These are phyloP conservation scores for Drosophila littoralis DNA, from an alignment of 1,140 invertebrate species.

Conservation along the genomic window DNA sequence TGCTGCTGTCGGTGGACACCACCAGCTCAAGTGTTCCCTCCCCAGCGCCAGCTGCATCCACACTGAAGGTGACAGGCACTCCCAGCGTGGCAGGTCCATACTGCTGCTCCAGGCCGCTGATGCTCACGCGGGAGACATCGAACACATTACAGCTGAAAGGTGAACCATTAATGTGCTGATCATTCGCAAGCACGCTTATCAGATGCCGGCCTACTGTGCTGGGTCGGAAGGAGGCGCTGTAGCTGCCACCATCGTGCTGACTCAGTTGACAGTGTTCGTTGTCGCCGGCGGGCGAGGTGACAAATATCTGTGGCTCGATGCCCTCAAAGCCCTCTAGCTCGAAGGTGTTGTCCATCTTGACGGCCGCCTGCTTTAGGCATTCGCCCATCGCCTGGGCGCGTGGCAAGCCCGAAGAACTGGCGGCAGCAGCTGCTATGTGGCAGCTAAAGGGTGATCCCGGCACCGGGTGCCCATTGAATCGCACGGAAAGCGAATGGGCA, in stretches of 20 bases:
- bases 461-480: conserved; percentile 98
- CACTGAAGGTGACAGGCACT: conserved; percentile 94
- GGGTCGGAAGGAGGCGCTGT: conserved; percentile 91
- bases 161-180: conserved; percentile 93
- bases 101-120: conserved; percentile 89
- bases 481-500: conserved; percentile 94
- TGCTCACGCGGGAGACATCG: conserved; percentile 93
- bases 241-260: conserved; percentile 86
- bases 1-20: conserved; percentile 95
- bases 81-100: conserved; percentile 89
- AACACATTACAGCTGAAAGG: conserved; percentile 97
- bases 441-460: conserved; percentile 96
- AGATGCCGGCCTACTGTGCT: conserved; percentile 94
- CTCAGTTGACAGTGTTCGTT: conserved; percentile 88
- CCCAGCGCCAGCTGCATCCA: conserved; percentile 97
- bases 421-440: conserved; percentile 86
- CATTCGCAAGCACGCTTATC: conserved; percentile 91
- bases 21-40: conserved; percentile 98
- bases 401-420: conserved; percentile 78
- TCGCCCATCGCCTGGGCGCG: conserved; percentile 86
- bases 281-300: conserved; percentile 91
- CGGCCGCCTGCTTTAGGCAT: conserved; percentile 86
- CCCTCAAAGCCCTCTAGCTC: conserved; percentile 84
- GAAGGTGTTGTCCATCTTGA: conserved; percentile 84
- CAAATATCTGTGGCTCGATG: conserved; percentile 88